A percentile compares a stretch with the other conserved stretches of the same genome.
Conservation (phyloP, 2,888 invertebrate genomes). For the Sphaeridia pumilis region DNA sequence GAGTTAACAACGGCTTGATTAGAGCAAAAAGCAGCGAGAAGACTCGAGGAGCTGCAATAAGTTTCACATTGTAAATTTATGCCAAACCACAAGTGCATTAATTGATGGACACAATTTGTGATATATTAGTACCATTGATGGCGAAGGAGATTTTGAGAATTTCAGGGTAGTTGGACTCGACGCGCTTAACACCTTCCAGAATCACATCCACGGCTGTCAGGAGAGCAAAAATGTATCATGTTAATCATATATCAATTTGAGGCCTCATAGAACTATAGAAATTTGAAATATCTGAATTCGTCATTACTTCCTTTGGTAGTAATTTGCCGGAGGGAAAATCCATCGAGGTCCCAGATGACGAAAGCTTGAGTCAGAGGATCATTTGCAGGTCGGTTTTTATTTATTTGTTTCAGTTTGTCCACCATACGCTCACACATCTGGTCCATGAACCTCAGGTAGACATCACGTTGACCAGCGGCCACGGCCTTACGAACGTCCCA, state of each 20-base stretch:
- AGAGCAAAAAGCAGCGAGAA: conserved; percentile 20
- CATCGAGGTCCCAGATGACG: conserved; percentile 16
- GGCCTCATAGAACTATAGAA: neutral
- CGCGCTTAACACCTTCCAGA: conserved; percentile 11
- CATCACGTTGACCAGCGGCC: conserved; percentile 18
- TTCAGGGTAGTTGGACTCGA: conserved; percentile 19
- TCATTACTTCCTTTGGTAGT: conserved; percentile 13
- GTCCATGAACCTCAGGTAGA: conserved; percentile 15
- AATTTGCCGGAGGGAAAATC: conserved; percentile 16
- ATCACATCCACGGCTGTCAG: conserved; percentile 15
- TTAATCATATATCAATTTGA: neutral
- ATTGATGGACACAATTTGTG: too few relatives aligned
- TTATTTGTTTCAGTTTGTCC: conserved; percentile 1
- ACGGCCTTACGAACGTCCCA: conserved; percentile 30
- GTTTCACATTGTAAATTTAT: too few relatives aligned
- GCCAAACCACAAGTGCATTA: neutral
- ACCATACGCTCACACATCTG: conserved; percentile 10
- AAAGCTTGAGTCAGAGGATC: conserved; percentile 12
- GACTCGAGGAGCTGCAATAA: conserved; percentile 18
- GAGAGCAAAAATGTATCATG: neutral
- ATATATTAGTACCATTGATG: conserved; percentile 16
- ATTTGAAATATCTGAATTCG: neutral
- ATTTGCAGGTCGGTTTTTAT: conserved; percentile 9
- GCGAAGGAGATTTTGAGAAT: conserved; percentile 9
- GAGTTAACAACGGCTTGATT: conserved; percentile 23